Percentiles rank a stretch among this genome's conserved stretches.
phyloP scores from a whole-genome alignment of 23 tunicate genomes.

The Phallusia fumigata region DNA sequence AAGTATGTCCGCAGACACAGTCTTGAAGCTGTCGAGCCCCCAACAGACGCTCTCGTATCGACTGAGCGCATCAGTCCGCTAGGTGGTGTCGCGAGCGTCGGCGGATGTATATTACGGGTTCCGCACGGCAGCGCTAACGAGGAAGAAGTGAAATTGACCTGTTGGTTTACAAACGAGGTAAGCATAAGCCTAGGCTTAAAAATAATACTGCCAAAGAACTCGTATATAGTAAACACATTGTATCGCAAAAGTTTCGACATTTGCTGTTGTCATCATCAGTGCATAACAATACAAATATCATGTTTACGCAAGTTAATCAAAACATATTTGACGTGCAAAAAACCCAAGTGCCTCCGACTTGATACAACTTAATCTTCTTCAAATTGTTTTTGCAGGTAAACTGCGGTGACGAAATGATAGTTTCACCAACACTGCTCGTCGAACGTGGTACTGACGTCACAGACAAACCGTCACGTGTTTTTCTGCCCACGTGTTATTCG shows the following conservation, averaged over 20 bases:
- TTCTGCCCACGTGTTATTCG: background rate
- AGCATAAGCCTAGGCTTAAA: too few species aligned
- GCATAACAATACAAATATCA: too few species aligned
- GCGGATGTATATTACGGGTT: background rate
- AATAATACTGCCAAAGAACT: too few species aligned
- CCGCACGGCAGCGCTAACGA: background rate
- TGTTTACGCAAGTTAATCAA: too few species aligned
- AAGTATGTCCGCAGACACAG: background rate
- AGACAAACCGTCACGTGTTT: background rate
- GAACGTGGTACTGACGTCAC: conserved; percentile 1
- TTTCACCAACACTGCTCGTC: background rate
- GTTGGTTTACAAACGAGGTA: background rate
- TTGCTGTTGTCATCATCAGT: too few species aligned
- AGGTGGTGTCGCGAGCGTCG: background rate
- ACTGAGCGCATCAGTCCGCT: conserved; percentile 8
- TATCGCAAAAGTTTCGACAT: too few species aligned
- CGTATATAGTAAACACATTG: too few species aligned
- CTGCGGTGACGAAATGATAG: background rate
- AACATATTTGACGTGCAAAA: too few species aligned
- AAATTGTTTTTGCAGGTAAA: background rate
- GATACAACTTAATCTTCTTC: too few species aligned
- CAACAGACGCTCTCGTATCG: background rate
- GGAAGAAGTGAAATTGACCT: background rate
- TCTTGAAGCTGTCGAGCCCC: background rate
- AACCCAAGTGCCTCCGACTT: too few species aligned